These are phyloP conservation scores for Hestina assimilis DNA, from an alignment of 1,140 invertebrate species.

Conservation along the genomic window DNA sequence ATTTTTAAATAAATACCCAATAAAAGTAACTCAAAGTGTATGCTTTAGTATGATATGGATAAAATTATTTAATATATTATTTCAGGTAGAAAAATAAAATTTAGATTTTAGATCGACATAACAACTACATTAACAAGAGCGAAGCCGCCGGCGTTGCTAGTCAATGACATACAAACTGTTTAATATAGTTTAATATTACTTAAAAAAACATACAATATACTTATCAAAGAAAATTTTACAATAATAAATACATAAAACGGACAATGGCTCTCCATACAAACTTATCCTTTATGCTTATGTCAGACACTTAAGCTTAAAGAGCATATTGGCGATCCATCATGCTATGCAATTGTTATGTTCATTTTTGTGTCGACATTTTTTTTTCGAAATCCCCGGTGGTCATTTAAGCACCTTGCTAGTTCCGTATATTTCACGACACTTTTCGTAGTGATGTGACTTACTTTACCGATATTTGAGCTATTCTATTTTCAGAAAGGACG, in stretches of 20 bases:
- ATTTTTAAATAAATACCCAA: no score
- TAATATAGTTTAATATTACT: no score
- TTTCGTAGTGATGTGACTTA: conserved; percentile 31
- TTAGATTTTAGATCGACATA: not conserved
- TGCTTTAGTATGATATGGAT: no score
- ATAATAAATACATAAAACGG: not conserved
- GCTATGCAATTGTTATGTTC: conserved; percentile 50
- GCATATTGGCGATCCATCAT: conserved; percentile 44
- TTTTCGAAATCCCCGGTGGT: conserved; percentile 50
- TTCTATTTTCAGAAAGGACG: no score
- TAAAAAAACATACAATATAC: no score
- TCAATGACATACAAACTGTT: no score
- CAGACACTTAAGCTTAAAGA: conserved; percentile 21
- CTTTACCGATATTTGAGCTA: conserved; percentile 13
- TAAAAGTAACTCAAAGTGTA: no score
- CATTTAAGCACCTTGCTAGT: conserved; percentile 51
- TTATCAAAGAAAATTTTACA: no score
- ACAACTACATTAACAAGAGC: not conserved
- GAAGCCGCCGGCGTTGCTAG: no score
- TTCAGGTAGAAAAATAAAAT: no score
- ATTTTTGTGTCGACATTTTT: conserved; percentile 37
- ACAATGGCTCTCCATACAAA: conserved; percentile 19
- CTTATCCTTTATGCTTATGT: conserved; percentile 12
- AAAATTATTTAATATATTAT: no score
- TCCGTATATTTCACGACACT: conserved; percentile 37